Evolutionary conservation across 2,113 vertebrate species (phyloP).

Genomic region (Phocoena sinus): DNA sequence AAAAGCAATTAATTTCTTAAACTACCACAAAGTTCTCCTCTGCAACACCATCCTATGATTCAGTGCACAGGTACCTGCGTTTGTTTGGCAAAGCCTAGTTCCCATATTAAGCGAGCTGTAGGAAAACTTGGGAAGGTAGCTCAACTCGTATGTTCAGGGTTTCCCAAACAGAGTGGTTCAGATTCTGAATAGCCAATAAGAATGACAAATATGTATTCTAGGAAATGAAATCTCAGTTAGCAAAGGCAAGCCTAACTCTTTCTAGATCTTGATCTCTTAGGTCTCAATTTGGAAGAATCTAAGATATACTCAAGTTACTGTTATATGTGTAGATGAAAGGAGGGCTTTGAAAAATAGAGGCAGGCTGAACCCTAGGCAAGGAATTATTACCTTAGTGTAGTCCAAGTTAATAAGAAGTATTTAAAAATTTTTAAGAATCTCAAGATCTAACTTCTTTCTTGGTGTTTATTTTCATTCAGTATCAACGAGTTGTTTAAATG

Average conservation of each 20-base stretch:
- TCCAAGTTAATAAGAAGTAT: background rate
- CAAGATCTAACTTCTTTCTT: background rate
- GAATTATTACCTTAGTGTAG: background rate
- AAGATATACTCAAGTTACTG: background rate
- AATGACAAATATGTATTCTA: background rate
- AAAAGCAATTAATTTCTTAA: background rate
- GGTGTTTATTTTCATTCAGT: background rate
- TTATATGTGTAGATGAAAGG: background rate
- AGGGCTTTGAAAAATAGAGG: background rate
- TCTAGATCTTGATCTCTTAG: background rate
- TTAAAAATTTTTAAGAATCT: background rate
- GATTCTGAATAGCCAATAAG: background rate
- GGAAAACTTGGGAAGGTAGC: background rate
- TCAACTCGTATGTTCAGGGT: background rate
- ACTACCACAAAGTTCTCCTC: background rate
- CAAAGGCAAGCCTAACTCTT: background rate
- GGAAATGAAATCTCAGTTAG: background rate
- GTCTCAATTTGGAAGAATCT: background rate
- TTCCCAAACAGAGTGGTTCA: background rate
- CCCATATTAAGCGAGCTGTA: background rate
- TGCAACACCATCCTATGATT: background rate
- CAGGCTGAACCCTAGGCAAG: background rate
- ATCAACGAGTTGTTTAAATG: background rate
- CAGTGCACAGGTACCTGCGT: background rate
- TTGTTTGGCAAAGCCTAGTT: background rate